Conservation (phyloP, 2,888 invertebrate species). For the Hydraecia micacea region DNA sequence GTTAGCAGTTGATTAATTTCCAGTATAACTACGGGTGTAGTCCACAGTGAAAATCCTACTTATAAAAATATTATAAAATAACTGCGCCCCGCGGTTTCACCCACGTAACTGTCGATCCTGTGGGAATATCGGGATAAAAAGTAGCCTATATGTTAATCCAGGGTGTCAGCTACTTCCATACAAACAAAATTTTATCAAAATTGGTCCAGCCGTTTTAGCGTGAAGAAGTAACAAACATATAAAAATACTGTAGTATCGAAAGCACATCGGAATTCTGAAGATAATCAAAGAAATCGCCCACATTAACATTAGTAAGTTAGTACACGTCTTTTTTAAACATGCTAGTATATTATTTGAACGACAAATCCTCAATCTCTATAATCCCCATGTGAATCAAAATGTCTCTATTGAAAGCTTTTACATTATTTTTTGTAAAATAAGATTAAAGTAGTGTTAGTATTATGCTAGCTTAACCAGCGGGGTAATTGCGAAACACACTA, state of each 20-base stretch:
- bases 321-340: slow-evolving; percentile 23
- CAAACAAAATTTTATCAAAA: too few species aligned
- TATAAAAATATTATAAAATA: too few species aligned
- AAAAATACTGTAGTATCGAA: too few species aligned
- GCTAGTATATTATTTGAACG: slow-evolving; percentile 26
- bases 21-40: not conserved
- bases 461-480: too few species aligned
- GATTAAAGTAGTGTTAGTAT: not conserved
- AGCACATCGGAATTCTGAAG: slow-evolving; percentile 29
- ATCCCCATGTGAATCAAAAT: not conserved
- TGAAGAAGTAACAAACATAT: too few species aligned
- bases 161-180: too few species aligned
- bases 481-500: too few species aligned
- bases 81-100: too few species aligned
- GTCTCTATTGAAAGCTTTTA: not conserved
- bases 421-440: not conserved
- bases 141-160: too few species aligned
- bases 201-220: too few species aligned
- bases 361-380: slow-evolving; percentile 24
- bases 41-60: not conserved
- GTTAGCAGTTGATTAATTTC: not conserved
- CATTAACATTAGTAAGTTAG: slow-evolving; percentile 35
- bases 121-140: too few species aligned
- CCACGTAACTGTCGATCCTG: too few species aligned
- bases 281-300: slow-evolving; percentile 37